Evolutionary conservation across 2,113 vertebrate species (phyloP).

Genomic region (Thunnus thynnus): DNA sequence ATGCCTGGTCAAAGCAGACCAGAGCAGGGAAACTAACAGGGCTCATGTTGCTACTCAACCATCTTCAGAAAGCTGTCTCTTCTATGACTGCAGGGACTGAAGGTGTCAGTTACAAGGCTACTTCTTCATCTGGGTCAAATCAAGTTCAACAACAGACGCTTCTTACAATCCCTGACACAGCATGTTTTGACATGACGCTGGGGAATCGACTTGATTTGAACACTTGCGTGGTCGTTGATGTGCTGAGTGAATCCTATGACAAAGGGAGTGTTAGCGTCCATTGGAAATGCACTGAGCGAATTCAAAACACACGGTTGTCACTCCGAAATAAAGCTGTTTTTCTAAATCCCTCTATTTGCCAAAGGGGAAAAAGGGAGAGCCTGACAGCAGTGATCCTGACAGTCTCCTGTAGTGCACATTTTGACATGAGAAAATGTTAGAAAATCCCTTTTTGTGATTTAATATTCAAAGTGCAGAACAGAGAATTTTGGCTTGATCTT

Average conservation of each 20-base stretch:
- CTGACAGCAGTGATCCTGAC: constrained; percentile 25
- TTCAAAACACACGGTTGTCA: constrained; percentile 28
- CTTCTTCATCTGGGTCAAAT: constrained; percentile 75
- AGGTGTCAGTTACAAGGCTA: constrained; percentile 75
- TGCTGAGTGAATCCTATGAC: constrained; percentile 42
- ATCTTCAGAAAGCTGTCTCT: constrained; percentile 70
- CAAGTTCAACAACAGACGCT: constrained; percentile 80
- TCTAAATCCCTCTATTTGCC: constrained; percentile 19
- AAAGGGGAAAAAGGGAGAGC: neutral
- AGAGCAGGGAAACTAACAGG: constrained; percentile 52
- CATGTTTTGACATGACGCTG: constrained; percentile 73
- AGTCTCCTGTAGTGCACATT: neutral
- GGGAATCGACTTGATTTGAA: constrained; percentile 62
- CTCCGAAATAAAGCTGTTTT: constrained; percentile 31
- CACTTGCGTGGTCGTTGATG: constrained; percentile 56
- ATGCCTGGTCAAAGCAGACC: constrained; percentile 56
- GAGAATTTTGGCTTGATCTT: constrained; percentile 23
- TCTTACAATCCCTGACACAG: constrained; percentile 57
- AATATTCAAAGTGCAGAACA: constrained; percentile 9
- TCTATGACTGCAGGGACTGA: constrained; percentile 64
- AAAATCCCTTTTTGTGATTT: constrained; percentile 33
- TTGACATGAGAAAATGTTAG: constrained; percentile 16
- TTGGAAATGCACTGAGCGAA: constrained; percentile 11
- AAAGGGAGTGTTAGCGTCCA: neutral
- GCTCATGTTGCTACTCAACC: constrained; percentile 71